Evolutionary conservation across 2,797 vertebrate species (phyloP).

Genomic region (Hemibagrus guttatus): DNA sequence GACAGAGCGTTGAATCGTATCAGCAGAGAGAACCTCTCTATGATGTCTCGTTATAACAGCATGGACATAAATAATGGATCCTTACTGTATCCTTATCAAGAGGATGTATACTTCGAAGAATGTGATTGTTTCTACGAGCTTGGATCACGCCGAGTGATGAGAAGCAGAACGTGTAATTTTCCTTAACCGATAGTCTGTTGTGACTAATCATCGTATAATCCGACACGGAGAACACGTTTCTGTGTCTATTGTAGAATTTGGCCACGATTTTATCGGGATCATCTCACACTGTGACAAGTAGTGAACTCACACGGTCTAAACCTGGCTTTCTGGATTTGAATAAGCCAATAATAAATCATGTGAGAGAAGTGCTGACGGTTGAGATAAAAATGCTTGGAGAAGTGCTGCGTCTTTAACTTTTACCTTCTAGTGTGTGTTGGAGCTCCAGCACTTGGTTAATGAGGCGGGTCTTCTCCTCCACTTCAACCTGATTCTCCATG

Average conservation of each 20-base stretch:
- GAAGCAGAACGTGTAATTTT: not conserved
- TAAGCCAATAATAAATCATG: not conserved
- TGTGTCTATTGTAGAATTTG: too few species aligned
- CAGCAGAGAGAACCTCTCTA: not conserved
- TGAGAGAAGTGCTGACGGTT: not conserved
- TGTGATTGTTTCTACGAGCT: not conserved
- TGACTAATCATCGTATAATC: too few species aligned
- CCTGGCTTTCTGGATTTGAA: not conserved
- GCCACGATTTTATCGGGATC: not conserved
- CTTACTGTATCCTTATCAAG: not conserved
- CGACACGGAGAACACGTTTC: not conserved
- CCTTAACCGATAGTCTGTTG: not conserved
- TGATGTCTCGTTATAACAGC: not conserved
- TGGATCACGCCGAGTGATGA: not conserved
- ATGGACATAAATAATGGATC: not conserved
- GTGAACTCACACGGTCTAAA: not conserved
- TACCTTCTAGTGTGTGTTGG: conserved; percentile 98
- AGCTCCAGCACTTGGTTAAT: conserved; percentile 99
- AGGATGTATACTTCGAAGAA: not conserved
- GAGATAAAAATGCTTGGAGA: not conserved
- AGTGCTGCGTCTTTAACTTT: not conserved
- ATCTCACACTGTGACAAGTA: not conserved
- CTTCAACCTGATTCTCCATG: conserved; percentile 95
- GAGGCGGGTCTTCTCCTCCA: conserved; percentile 97
- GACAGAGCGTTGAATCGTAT: not conserved